Percentiles rank a stretch among this genome's conserved stretches.
These are phyloP conservation scores for Zosterops hypoxanthus DNA, from an alignment of 2,113 vertebrate genomes.

Conservation along the genomic window DNA sequence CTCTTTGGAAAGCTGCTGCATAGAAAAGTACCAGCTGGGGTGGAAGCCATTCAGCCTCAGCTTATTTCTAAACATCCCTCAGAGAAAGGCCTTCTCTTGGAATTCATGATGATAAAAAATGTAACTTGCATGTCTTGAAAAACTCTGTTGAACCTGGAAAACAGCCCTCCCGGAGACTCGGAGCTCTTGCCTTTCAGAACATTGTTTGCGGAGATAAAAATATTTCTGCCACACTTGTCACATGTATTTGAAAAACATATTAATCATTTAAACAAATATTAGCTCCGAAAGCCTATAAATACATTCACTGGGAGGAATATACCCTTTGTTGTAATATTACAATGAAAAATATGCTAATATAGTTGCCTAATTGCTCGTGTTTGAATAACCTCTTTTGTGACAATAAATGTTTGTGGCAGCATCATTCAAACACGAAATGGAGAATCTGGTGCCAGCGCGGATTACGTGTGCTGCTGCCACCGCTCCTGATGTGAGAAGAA, in stretches of 20 bases:
- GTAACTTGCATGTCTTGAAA: not conserved
- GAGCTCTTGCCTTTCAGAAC: conserved; percentile 46
- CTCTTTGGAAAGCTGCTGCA: not conserved
- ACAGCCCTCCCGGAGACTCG: not conserved
- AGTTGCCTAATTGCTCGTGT: conserved; percentile 74
- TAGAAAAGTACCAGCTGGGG: not conserved
- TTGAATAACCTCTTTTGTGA: conserved; percentile 75
- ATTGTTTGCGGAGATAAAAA: conserved; percentile 61
- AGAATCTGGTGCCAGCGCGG: conserved; percentile 33
- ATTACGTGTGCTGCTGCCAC: conserved; percentile 31
- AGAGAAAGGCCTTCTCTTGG: not conserved
- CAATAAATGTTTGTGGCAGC: conserved; percentile 67
- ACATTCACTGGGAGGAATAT: conserved; percentile 66
- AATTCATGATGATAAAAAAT: not conserved
- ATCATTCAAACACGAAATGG: conserved; percentile 66
- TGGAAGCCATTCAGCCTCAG: not conserved
- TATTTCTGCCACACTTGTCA: conserved; percentile 73
- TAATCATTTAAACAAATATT: conserved; percentile 83
- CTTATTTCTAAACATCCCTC: not conserved
- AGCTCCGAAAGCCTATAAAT: conserved; percentile 73
- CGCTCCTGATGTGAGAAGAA: not conserved
- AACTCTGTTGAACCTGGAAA: conserved; percentile 31
- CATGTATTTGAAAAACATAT: conserved; percentile 78
- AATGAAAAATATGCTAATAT: conserved; percentile 78
- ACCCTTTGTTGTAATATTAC: conserved; percentile 70